phyloP scores from a whole-genome alignment of 2,888 invertebrate species.

The Diloba caeruleocephala region DNA sequence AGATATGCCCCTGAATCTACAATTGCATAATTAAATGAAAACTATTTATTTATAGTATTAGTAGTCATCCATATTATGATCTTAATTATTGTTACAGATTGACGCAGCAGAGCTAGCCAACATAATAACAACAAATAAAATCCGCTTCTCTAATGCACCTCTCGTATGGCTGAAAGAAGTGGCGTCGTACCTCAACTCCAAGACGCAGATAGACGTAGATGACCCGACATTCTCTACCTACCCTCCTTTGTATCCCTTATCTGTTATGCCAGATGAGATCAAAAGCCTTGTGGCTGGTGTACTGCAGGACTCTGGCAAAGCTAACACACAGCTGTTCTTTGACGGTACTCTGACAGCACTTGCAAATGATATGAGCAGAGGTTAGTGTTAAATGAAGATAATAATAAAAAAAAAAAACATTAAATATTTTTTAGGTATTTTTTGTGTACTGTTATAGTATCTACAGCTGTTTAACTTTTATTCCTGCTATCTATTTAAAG shows the following conservation, averaged over 20 bases:
- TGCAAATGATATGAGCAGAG: slow-evolving; percentile 93
- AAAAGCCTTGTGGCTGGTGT: slow-evolving; percentile 80
- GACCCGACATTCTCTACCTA: slow-evolving; percentile 90
- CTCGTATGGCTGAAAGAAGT: slow-evolving; percentile 92
- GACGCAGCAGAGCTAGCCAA: slow-evolving; percentile 88
- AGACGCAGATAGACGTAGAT: slow-evolving; percentile 90
- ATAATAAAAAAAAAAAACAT: too few relatives aligned
- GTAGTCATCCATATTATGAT: too few relatives aligned
- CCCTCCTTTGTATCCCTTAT: slow-evolving; percentile 89
- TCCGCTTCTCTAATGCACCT: slow-evolving; percentile 92
- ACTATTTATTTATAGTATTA: too few relatives aligned
- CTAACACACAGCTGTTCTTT: slow-evolving; percentile 91
- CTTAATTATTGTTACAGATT: slow-evolving; percentile 83
- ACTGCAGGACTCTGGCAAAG: slow-evolving; percentile 89
- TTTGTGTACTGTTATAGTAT: too few relatives aligned
- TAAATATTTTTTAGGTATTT: too few relatives aligned
- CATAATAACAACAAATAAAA: slow-evolving; percentile 88
- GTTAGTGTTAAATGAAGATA: slow-evolving; percentile 62
- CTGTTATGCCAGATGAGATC: slow-evolving; percentile 82
- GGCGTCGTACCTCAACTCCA: slow-evolving; percentile 90
- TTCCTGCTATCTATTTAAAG: too few relatives aligned
- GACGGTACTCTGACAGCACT: slow-evolving; percentile 92
- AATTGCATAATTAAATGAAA: too few relatives aligned
- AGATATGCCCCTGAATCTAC: too few relatives aligned
- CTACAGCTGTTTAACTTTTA: too few relatives aligned